Base-by-base conservation (phyloP, 2,888 invertebrate species). In the Tanypteryx hageni region DNA sequence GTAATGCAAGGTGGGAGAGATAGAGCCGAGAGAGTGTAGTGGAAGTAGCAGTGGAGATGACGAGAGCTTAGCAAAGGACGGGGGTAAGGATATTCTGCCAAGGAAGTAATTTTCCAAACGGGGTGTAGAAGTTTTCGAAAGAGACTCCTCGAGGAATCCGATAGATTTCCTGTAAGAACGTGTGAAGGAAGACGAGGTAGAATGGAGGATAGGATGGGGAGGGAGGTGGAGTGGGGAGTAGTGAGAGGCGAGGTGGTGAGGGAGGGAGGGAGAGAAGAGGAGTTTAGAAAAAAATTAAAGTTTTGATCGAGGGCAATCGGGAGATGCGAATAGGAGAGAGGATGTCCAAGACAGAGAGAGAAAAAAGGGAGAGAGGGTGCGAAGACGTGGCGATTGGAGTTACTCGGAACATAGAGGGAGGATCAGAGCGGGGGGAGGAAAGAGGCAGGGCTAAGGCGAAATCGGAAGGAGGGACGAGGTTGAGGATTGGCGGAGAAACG, bases 41-140 rank as follows among this genome's bases (percentile, higher is more conserved):
- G 5, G 44, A 44, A 44, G 44, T 44, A 44, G 44, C 44, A 44
- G 44, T 1, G 5, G 44, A 44, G 44, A 44, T 5, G 44, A 5
- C 3, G 44, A 5, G 1, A 44, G 44, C 1, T 44, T 44, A 44
- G 44, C 1, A 44, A 76, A 76, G 4, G 76, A 8, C 27, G 22
- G 13, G 11, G 27, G 22, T 27, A 13, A 27, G 27, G 22, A 27
- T 76, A 76, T 10, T 76, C 27, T 76, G 22, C 76, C 22, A 22
- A 7, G 76, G 27, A 76, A 27, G 76, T 76, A 76, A 76, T 76
- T 76, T 22, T 3, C 22, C 27, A 10, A 27, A 76, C 76, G 22
- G 22, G 13, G 76, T 76, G 76, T 22, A 76, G 76, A 76, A 76
- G 76, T 76, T 76, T 76, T 22, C 27, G 27, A 76, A 76, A 76